Base-by-base conservation (phyloP, 2,888 invertebrate genomes). In the Chironomus tentans region DNA sequence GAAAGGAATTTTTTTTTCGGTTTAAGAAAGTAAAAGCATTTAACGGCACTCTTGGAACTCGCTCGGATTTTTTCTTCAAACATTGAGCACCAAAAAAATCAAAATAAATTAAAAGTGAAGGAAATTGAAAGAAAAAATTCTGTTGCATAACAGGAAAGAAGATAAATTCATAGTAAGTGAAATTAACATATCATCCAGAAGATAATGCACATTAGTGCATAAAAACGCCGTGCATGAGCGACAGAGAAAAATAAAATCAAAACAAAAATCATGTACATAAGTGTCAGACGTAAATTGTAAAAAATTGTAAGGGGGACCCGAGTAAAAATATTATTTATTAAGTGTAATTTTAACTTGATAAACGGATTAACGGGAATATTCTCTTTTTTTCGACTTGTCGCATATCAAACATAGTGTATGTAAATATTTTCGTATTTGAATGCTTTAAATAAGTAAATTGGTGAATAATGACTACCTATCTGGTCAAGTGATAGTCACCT, bases 271-370 rank as follows among this genome's bases (percentile, higher is more conserved):
- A 65, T 65, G 21, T 21, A 65, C 13, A 21, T 56, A 65, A 65
- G 65, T 65, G 65, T 21, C 22, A 65, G 56, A 56, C 15, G 56
- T 56, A 56, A 56, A 56, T 56, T 15, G 50, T 50, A 50, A 47
- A 46, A 22, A 47, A 70, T 71, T 71, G 71, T 56, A 56, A 56
- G 12, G 12, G 46, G 28, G 22, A 69, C 10, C 38, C 38, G 28
- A 65, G 13, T 15, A 18, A 24, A 48, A 13, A 68, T 3, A 24
- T n/a, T 24, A 28, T 13, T 15, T 56, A 22, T 56, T 46, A 56
- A 73, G 73, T 73, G 73, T 73, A 73, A 62, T 62, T 73, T 62
- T 38, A 73, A 73, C 22, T 62, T 73, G 73, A 65, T 73, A 62
- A 73, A 73, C 73, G 73, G 70, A 73, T 62, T 50, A 50, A 69